Percentiles rank a stretch among this genome's conserved stretches.
Conservation (phyloP, 2,113 vertebrate species). For the Actinemys pallida region DNA sequence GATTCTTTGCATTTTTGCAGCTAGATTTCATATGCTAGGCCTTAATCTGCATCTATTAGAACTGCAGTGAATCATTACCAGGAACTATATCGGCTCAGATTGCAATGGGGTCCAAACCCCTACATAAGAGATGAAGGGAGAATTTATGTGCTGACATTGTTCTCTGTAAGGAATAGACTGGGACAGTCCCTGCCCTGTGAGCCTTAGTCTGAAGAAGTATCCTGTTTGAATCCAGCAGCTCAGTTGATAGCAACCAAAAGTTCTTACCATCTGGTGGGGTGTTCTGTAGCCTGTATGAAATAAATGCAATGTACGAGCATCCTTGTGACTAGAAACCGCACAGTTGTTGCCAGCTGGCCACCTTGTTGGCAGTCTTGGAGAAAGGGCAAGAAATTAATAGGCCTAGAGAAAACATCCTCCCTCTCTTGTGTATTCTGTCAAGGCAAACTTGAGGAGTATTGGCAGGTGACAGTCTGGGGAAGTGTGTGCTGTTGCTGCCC, state of each 20-base stretch:
- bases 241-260: neutral
- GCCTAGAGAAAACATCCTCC: neutral
- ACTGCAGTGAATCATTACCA: neutral
- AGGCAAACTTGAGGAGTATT: neutral
- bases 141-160: neutral
- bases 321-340: neutral
- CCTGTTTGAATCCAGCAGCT: neutral
- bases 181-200: neutral
- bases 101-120: neutral
- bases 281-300: neutral
- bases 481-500: neutral
- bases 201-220: conserved; percentile 18
- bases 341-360: neutral
- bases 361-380: fast-evolving
- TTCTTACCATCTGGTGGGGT: neutral
- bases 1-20: neutral
- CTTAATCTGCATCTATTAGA: neutral
- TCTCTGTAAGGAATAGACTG: neutral
- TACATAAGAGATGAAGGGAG: conserved; percentile 5
- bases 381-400: neutral
- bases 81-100: neutral
- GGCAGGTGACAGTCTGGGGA: neutral
- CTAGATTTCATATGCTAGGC: neutral
- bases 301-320: neutral
- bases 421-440: fast-evolving